These are phyloP conservation scores for Hipparchia semele DNA, from an alignment of 2,888 invertebrate genomes.

Conservation along the genomic window DNA sequence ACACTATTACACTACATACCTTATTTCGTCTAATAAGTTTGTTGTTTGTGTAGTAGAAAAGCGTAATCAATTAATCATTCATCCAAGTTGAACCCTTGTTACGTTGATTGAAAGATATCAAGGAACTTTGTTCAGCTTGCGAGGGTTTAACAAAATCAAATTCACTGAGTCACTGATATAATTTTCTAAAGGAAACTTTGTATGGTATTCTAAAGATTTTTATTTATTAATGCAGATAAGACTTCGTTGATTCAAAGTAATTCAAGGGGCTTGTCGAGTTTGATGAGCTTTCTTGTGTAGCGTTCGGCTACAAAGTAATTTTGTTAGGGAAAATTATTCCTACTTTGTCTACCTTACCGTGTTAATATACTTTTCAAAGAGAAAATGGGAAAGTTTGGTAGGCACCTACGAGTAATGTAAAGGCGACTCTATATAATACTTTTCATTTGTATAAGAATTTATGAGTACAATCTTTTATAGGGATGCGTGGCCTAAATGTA, in stretches of 20 bases:
- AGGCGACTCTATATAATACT: background rate
- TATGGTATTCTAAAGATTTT: constrained; percentile 1
- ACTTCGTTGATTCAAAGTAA: constrained; percentile 24
- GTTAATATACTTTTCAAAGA: background rate
- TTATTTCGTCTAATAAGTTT: no score
- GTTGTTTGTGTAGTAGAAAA: no score
- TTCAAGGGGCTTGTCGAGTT: constrained; percentile 26
- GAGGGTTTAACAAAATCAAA: no score
- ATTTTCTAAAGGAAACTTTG: background rate
- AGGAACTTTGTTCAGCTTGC: no score
- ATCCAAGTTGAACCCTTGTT: no score
- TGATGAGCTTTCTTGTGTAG: constrained; percentile 39
- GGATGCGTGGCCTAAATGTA: no score
- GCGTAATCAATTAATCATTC: no score
- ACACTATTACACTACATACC: no score
- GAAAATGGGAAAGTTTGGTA: constrained; percentile 1
- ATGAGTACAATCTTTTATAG: no score
- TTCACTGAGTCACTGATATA: no score
- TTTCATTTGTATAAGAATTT: no score
- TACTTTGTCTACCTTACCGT: background rate
- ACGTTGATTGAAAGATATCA: no score
- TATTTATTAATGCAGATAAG: constrained; percentile 42
- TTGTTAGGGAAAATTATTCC: constrained; percentile 16
- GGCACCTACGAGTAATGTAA: background rate
- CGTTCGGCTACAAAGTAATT: constrained; percentile 21